These are phyloP conservation scores for Sebastes goodei DNA, from an alignment of 2,797 vertebrate genomes.

Conservation along the genomic window DNA sequence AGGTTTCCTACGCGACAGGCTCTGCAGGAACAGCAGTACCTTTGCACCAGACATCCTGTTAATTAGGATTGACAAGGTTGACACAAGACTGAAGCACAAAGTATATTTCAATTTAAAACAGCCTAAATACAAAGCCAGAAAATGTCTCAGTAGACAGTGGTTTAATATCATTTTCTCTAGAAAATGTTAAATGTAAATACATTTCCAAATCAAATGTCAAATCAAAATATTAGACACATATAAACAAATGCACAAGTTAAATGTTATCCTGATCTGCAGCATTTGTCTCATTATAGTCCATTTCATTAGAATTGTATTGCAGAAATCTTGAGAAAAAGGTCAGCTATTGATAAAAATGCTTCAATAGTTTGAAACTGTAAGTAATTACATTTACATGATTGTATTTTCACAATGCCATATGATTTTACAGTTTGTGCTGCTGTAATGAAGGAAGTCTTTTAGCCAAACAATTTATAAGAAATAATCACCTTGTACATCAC, in stretches of 20 bases:
- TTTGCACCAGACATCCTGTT: slow-evolving; percentile 69
- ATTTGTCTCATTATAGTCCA: neutral
- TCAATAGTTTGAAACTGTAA: neutral
- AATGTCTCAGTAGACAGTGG: neutral
- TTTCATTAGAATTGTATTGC: neutral
- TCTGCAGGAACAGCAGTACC: slow-evolving; percentile 69
- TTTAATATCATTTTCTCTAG: neutral
- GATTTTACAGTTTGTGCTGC: neutral
- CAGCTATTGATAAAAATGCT: neutral
- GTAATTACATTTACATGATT: neutral
- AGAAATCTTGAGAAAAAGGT: neutral
- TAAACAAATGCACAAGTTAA: neutral
- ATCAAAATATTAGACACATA: neutral
- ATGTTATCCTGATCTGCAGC: neutral
- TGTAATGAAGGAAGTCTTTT: neutral
- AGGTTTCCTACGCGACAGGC: slow-evolving; percentile 81
- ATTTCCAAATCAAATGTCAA: neutral
- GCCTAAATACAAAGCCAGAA: neutral
- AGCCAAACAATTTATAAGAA: neutral
- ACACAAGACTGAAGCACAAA: neutral
- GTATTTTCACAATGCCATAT: neutral
- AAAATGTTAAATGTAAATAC: neutral
- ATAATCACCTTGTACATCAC: neutral
- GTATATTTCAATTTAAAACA: neutral
- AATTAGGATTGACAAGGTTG: neutral